A percentile compares a stretch with the other conserved stretches of the same genome.
These are phyloP conservation scores for Gonocerus acuteangulatus DNA, from an alignment of 2,888 invertebrate species.

Conservation along the genomic window DNA sequence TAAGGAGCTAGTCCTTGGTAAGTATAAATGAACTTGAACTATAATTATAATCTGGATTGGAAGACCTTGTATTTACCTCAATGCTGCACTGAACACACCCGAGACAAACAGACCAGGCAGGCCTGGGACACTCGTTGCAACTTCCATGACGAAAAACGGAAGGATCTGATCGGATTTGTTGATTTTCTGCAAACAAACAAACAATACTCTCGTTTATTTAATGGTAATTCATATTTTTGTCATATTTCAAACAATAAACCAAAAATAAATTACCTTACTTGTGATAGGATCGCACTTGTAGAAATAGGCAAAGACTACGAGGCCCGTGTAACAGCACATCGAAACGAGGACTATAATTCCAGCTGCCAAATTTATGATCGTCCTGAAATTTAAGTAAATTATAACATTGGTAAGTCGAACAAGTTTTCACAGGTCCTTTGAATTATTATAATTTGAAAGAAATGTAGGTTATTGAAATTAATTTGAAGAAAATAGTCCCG, in stretches of 20 bases:
- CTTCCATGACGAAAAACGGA: constrained; percentile 76
- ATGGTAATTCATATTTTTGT: background rate
- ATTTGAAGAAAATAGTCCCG: too few relatives aligned
- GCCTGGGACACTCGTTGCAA: constrained; percentile 63
- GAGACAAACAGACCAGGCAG: constrained; percentile 78
- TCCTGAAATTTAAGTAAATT: constrained; percentile 57
- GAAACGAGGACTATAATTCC: constrained; percentile 68
- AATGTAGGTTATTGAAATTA: too few relatives aligned
- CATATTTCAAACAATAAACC: background rate
- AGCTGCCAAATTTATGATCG: constrained; percentile 65
- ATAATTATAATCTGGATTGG: too few relatives aligned
- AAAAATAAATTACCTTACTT: constrained; percentile 48
- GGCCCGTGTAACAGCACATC: constrained; percentile 74
- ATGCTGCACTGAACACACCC: constrained; percentile 77
- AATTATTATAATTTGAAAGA: too few relatives aligned
- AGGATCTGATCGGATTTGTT: constrained; percentile 65
- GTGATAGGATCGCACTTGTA: constrained; percentile 77
- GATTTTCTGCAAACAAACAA: constrained; percentile 45
- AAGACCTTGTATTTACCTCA: constrained; percentile 62
- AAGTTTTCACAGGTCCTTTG: too few relatives aligned
- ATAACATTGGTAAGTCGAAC: too few relatives aligned
- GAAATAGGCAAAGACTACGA: constrained; percentile 80
- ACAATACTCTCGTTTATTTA: background rate
- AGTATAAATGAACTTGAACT: too few relatives aligned
- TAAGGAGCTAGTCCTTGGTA: too few relatives aligned